These are phyloP conservation scores for Notothenia coriiceps DNA, from an alignment of 2,113 vertebrate genomes.

Conservation along the genomic window DNA sequence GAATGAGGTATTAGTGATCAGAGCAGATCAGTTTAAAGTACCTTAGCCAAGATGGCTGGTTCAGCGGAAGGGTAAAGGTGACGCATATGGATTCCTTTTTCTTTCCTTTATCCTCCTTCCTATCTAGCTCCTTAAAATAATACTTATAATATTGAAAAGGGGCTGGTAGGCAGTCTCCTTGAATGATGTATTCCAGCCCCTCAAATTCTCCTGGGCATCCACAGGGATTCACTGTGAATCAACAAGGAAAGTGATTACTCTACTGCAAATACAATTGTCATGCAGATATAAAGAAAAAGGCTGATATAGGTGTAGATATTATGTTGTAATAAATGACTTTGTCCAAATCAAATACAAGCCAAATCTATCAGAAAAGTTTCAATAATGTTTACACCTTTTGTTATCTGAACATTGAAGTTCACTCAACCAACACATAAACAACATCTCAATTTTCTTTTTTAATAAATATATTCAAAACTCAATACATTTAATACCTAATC, in stretches of 20 bases:
- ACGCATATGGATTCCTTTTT: conserved; percentile 59
- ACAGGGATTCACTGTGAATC: conserved; percentile 37
- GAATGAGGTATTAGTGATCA: neutral
- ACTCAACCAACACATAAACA: neutral
- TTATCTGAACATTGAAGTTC: too few relatives aligned
- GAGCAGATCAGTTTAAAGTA: conserved; percentile 18
- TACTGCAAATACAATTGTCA: neutral
- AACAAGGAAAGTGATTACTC: neutral
- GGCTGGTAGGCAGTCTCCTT: conserved; percentile 50
- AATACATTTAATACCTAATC: neutral
- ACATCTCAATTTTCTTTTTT: neutral
- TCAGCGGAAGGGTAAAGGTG: conserved; percentile 37
- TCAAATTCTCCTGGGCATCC: neutral
- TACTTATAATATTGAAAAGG: conserved; percentile 67
- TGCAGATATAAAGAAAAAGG: neutral
- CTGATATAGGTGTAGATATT: neutral
- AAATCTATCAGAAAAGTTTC: too few relatives aligned
- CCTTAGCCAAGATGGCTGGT: conserved; percentile 22
- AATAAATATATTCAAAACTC: neutral
- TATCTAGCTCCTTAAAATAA: conserved; percentile 10
- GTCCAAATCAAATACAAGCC: too few relatives aligned
- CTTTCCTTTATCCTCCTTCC: rapidly evolving
- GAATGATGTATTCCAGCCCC: conserved; percentile 1
- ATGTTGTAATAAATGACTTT: neutral
- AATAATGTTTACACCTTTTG: too few relatives aligned